Base-by-base conservation (phyloP, 2,797 vertebrate species). In the Chanos chanos region DNA sequence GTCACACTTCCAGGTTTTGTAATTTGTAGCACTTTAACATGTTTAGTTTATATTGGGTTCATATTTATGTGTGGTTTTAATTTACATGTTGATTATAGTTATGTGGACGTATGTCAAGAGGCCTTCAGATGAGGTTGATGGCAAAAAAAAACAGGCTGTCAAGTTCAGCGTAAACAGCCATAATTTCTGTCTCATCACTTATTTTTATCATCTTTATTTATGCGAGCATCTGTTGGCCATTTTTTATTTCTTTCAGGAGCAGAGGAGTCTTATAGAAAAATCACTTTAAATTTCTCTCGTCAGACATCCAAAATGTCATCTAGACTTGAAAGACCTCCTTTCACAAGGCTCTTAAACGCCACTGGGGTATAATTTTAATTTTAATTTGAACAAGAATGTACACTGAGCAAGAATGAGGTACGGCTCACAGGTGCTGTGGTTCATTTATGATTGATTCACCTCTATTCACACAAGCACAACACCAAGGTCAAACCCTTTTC, bases 51-150 rank as follows among this genome's bases (percentile, higher is more conserved):
- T 39, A n/a, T 40, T 37, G 28, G 39, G 41, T 21, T 44, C 12
- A n/a, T 62, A 66, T 66, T 58, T 58, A 44, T 41, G 33, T 33
- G 18, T 36, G 54, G 37, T 7, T 30, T 22, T 41, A 19, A 69
- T 73, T 73, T 69, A 48, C 61, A 69, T 68, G 61, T 62, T 62
- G 61, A 69, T 62, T 43, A 65, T 53, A 65, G 48, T 40, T 69
- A 27, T 27, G 31, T 43, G 48, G 15, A 58, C 54, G 64, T 33
- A 51, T 52, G 45, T 45, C 47, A 62, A 33, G 28, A 40, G 9
- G 50, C 31, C 48, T 65, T 57, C 16, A 57, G 50, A 73, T 69
- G 49, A 54, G 43, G 62, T 60, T 28, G 58, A 53, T 57, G 57
- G 45, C 33, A 34, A 24, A 39, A 65, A 45, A 39, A 65, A 45